These are phyloP conservation scores for Triplophysa bombifrons DNA, from an alignment of 2,797 vertebrate genomes.

Conservation along the genomic window DNA sequence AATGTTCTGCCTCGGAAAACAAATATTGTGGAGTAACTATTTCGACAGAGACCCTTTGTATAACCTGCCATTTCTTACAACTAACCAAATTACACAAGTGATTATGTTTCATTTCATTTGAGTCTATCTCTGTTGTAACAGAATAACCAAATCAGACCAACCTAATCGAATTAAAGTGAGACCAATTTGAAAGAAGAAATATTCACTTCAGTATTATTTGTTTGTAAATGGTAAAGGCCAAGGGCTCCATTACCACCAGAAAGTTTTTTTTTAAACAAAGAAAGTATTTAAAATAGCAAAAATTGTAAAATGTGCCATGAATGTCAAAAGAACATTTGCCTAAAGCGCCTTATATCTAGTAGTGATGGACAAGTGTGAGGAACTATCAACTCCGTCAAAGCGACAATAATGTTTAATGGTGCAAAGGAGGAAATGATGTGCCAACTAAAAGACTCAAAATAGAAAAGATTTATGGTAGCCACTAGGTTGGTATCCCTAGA, in stretches of 20 bases:
- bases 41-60: background rate
- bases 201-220: conserved; percentile 19
- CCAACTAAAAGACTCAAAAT: conserved; percentile 14
- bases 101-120: conserved; percentile 26
- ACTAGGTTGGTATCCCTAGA: conserved; percentile 16
- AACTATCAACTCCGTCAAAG: conserved; percentile 46
- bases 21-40: conserved; percentile 12
- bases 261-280: background rate
- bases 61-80: conserved; percentile 8
- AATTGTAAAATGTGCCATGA: too few relatives aligned
- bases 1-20: conserved; percentile 40
- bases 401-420: conserved; percentile 40
- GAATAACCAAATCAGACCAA: conserved; percentile 40
- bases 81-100: conserved; percentile 21
- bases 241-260: background rate
- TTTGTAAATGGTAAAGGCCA: conserved; percentile 1
- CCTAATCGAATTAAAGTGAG: conserved; percentile 25
- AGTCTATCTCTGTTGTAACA: conserved; percentile 14
- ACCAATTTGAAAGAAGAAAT: conserved; percentile 2
- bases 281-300: too few relatives aligned
- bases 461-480: conserved; percentile 26
- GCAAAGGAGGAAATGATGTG: conserved; percentile 30
- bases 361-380: conserved; percentile 60
- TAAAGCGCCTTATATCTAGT: conserved; percentile 66
- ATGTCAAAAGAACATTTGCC: conserved; percentile 56